Evolutionary conservation across 2,888 invertebrate genomes (phyloP).

Genomic region (Diaphora mendica): DNA sequence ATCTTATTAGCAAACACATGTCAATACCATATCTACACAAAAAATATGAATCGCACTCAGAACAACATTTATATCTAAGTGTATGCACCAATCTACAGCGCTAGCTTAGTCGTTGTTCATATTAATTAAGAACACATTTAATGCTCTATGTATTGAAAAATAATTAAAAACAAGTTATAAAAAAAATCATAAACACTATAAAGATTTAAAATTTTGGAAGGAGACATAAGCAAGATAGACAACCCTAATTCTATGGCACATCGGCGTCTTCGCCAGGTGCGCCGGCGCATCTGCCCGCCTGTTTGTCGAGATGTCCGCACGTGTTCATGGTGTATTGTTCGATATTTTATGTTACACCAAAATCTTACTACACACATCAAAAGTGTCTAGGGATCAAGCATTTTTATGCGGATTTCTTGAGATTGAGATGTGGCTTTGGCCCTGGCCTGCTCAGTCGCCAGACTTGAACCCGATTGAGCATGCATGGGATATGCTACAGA

Average conservation of each 20-base stretch:
- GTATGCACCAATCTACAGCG: background rate
- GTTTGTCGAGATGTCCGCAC: slow-evolving; percentile 58
- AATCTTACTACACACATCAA: no score
- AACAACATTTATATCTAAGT: background rate
- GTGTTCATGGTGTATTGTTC: slow-evolving; percentile 37
- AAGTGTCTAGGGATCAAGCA: no score
- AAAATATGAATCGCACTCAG: background rate
- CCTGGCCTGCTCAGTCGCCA: no score
- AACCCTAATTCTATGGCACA: slow-evolving; percentile 37
- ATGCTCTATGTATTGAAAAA: background rate
- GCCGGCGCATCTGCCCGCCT: slow-evolving; percentile 64
- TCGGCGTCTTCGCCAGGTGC: slow-evolving; percentile 65
- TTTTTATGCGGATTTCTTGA: no score
- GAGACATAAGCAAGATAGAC: background rate
- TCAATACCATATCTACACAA: background rate
- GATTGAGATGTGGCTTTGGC: no score
- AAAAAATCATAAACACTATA: background rate
- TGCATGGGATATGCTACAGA: no score
- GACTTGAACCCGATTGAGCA: no score
- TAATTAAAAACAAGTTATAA: background rate
- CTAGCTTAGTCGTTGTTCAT: background rate
- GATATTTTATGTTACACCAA: slow-evolving; percentile 28
- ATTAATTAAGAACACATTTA: background rate
- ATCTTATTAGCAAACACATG: background rate
- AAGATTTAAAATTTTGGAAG: background rate